phyloP scores from a whole-genome alignment of 2,113 vertebrate genomes.

The Corynorhinus townsendii region DNA sequence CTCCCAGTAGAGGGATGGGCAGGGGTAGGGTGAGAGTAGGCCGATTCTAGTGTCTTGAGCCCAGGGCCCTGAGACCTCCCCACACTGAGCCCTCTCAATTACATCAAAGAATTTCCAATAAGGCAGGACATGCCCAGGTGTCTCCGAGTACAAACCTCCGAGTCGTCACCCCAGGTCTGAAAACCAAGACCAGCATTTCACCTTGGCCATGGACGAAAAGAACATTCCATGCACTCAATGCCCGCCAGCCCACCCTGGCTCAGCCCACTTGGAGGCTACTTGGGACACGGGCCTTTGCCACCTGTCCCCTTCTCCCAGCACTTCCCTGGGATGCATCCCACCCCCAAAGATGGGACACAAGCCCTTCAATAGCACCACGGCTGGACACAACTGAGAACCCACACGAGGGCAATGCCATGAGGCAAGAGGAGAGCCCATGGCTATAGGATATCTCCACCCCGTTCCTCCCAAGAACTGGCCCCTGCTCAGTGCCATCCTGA shows the following conservation, averaged over 20 bases:
- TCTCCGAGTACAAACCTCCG: neutral
- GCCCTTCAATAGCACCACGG: rapidly evolving
- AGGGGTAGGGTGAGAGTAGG: neutral
- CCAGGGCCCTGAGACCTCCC: neutral
- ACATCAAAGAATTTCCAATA: neutral
- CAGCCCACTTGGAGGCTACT: neutral
- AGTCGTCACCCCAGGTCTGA: neutral
- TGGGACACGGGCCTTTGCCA: neutral
- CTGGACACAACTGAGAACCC: neutral
- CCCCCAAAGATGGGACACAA: rapidly evolving
- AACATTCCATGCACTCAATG: neutral
- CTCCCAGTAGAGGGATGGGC: neutral
- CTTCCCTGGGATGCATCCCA: neutral
- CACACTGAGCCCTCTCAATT: neutral
- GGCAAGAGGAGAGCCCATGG: neutral
- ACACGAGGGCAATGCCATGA: rapidly evolving
- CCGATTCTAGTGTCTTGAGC: neutral
- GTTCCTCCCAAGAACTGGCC: neutral
- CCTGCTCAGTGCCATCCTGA: neutral
- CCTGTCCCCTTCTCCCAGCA: neutral
- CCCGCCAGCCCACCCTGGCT: neutral
- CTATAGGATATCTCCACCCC: neutral
- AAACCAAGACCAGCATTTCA: neutral
- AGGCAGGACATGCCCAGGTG: rapidly evolving
- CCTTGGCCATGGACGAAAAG: neutral